Conservation (phyloP, 2,797 vertebrate genomes). For the Sebastes umbrosus region DNA sequence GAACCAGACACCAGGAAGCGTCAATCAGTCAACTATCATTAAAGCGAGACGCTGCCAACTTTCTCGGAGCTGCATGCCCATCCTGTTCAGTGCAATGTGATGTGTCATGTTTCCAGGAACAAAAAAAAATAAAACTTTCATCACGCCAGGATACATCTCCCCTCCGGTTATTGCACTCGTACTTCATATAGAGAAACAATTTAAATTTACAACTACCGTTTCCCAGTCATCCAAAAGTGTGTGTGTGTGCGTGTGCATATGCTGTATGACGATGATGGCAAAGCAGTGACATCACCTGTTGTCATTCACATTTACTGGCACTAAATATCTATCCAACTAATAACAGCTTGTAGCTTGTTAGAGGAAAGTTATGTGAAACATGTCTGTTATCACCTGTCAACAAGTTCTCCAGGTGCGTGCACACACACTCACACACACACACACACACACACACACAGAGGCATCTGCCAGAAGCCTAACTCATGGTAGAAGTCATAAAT, state of each 20-base stretch:
- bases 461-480: constrained; percentile 74
- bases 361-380: constrained; percentile 28
- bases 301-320: constrained; percentile 29
- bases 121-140: neutral
- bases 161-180: neutral
- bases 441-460: constrained; percentile 14
- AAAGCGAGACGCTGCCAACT: constrained; percentile 31
- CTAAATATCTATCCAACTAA: neutral
- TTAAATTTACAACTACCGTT: neutral
- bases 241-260: neutral
- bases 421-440: neutral
- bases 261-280: constrained; percentile 5
- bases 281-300: constrained; percentile 27
- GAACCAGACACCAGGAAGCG: constrained; percentile 46
- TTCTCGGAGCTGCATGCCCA: neutral
- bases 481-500: constrained; percentile 74
- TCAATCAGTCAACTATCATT: constrained; percentile 52
- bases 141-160: neutral
- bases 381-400: constrained; percentile 55
- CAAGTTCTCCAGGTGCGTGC: constrained; percentile 33
- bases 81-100: neutral
- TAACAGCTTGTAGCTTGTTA: constrained; percentile 17
- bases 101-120: constrained; percentile 6
- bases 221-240: neutral
- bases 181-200: neutral